A percentile compares a stretch with the other conserved stretches of the same genome.
Evolutionary conservation across 2,888 invertebrate species (phyloP).

Genomic region (Diadromus collaris): DNA sequence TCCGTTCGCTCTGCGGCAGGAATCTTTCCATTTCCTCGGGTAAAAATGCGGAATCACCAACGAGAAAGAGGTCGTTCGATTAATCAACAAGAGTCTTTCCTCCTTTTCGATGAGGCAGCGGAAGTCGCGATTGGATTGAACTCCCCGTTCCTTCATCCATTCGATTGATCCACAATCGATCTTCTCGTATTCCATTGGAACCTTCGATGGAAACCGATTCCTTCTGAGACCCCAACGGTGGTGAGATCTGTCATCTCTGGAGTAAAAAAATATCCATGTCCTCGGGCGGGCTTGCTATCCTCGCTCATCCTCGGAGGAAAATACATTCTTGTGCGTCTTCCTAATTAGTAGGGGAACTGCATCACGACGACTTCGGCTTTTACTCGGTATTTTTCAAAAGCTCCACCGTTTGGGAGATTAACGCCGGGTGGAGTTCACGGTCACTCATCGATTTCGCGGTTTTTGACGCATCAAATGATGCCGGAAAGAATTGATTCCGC

Average conservation of each 20-base stretch:
- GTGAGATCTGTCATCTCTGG: slow-evolving; percentile 24
- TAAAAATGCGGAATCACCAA: neutral
- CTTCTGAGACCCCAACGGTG: slow-evolving; percentile 8
- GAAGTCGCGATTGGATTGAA: slow-evolving; percentile 44
- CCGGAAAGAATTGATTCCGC: neutral
- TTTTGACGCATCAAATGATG: neutral
- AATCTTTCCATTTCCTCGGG: slow-evolving; percentile 24
- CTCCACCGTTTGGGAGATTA: neutral
- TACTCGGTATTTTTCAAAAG: neutral
- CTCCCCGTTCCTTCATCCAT: slow-evolving; percentile 2
- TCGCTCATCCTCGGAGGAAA: neutral
- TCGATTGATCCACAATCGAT: slow-evolving; percentile 47
- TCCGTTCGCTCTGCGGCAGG: neutral
- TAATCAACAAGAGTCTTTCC: slow-evolving; percentile 44
- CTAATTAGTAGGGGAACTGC: neutral
- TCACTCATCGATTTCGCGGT: neutral
- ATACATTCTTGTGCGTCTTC: neutral
- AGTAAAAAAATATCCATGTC: slow-evolving; percentile 31
- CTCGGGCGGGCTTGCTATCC: neutral
- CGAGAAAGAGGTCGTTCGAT: slow-evolving; percentile 42
- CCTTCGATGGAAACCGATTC: slow-evolving; percentile 18
- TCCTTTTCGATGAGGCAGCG: slow-evolving; percentile 11
- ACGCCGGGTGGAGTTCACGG: neutral
- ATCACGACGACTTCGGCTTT: neutral
- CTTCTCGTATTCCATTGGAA: slow-evolving; percentile 19